These are phyloP conservation scores for Drosophila limbata DNA, from an alignment of 2,888 invertebrate species.

Conservation along the genomic window DNA sequence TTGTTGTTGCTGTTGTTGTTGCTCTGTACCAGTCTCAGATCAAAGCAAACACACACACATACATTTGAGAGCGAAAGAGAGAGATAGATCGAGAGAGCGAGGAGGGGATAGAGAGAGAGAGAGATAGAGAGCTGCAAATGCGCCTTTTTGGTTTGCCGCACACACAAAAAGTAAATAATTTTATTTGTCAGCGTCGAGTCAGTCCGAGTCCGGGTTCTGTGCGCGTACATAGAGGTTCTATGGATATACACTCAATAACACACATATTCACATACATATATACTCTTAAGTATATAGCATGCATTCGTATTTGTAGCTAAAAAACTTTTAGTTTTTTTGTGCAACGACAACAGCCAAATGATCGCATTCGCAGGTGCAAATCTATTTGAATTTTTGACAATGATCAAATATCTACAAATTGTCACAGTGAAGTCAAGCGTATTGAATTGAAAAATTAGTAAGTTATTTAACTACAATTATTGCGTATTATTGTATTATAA, in stretches of 20 bases:
- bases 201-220: conserved; percentile 63
- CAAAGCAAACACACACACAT: conserved; percentile 44
- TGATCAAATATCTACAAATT: not conserved
- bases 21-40: conserved; percentile 72
- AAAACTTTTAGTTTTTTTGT: conserved; percentile 21
- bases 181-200: conserved; percentile 66
- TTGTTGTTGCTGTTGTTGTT: conserved; percentile 34
- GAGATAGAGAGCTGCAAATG: conserved; percentile 44
- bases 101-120: not conserved
- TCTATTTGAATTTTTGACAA: not conserved
- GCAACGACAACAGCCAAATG: conserved; percentile 9
- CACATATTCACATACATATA: not conserved
- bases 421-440: conserved; percentile 6
- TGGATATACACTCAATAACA: conserved; percentile 12
- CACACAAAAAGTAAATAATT: conserved; percentile 72
- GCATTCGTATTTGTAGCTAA: conserved; percentile 18
- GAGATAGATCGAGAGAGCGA: conserved; percentile 7
- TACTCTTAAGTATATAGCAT: conserved; percentile 4
- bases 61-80: conserved; percentile 20
- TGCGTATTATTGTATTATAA: not conserved
- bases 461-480: conserved; percentile 1
- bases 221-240: conserved; percentile 52
- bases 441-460: conserved; percentile 2
- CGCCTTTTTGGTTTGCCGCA: conserved; percentile 62
- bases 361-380: conserved; percentile 25